Evolutionary conservation across 2,888 invertebrate genomes (phyloP).

Genomic region (Acrocera orbiculus): DNA sequence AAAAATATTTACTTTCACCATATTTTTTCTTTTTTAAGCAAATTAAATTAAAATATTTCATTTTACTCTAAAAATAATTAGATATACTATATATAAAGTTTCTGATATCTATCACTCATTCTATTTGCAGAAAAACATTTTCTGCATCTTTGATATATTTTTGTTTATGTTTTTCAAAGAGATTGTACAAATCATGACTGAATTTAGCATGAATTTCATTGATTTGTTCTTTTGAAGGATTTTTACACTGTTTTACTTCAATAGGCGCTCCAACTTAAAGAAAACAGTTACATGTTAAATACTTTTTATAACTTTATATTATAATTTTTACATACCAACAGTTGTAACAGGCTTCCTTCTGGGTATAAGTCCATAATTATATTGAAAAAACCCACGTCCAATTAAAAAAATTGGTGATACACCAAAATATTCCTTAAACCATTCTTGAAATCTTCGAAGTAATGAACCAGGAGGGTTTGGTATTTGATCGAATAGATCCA

Average conservation of each 20-base stretch:
- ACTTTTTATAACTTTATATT: background rate
- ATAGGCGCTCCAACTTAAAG: conserved; percentile 74
- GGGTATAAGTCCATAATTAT: conserved; percentile 73
- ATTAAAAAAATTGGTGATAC: conserved; percentile 57
- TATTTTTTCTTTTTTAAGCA: too few relatives aligned
- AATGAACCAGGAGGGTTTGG: conserved; percentile 51
- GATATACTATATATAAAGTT: too few relatives aligned
- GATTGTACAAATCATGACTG: conserved; percentile 41
- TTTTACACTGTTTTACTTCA: conserved; percentile 46
- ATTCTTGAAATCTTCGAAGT: conserved; percentile 45
- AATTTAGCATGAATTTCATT: conserved; percentile 61
- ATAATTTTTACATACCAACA: conserved; percentile 49
- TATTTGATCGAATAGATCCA: conserved; percentile 63
- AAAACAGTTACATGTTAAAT: background rate
- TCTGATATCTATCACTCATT: too few relatives aligned
- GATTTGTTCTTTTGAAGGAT: conserved; percentile 60
- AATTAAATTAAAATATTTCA: too few relatives aligned
- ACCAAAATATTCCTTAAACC: conserved; percentile 46
- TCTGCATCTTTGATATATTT: conserved; percentile 51
- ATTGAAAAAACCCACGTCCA: conserved; percentile 84
- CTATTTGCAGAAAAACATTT: conserved; percentile 32
- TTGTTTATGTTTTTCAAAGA: conserved; percentile 73
- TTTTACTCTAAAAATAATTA: too few relatives aligned
- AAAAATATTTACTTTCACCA: too few relatives aligned
- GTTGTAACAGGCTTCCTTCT: conserved; percentile 61